These are phyloP conservation scores for Strix aluco DNA, from an alignment of 2,113 vertebrate genomes.

Conservation along the genomic window DNA sequence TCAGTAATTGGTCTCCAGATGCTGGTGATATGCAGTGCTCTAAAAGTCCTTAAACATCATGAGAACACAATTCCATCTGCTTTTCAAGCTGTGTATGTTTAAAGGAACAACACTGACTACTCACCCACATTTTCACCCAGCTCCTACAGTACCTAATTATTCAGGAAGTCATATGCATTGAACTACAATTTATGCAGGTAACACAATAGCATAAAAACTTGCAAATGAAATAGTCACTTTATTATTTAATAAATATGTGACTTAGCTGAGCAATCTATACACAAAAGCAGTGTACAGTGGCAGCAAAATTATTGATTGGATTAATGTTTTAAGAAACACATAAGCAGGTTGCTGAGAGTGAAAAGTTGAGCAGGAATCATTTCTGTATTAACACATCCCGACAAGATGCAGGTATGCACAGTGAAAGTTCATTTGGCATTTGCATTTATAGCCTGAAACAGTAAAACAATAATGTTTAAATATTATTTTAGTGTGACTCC, in stretches of 20 bases:
- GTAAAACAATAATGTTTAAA: neutral
- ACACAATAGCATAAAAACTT: neutral
- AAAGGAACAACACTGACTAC: slow-evolving; percentile 39
- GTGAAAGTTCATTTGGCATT: neutral
- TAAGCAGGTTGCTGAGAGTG: neutral
- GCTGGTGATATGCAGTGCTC: slow-evolving; percentile 51
- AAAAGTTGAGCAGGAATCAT: neutral
- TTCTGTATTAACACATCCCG: neutral
- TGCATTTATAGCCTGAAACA: neutral
- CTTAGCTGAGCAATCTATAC: slow-evolving; percentile 13
- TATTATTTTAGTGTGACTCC: neutral
- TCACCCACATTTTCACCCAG: slow-evolving; percentile 17
- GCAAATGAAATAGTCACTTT: slow-evolving; percentile 3
- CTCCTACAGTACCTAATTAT: slow-evolving; percentile 24
- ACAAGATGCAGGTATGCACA: neutral
- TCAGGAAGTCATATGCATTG: neutral
- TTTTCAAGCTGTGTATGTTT: slow-evolving; percentile 46
- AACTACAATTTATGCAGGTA: slow-evolving; percentile 13
- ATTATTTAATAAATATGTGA: slow-evolving; percentile 52
- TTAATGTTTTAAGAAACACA: neutral
- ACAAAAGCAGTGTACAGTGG: neutral
- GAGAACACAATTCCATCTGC: slow-evolving; percentile 70
- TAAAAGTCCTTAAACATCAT: slow-evolving; percentile 69
- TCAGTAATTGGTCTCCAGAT: slow-evolving; percentile 80
- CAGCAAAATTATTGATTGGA: neutral